A percentile compares a stretch with the other conserved stretches of the same genome.
phyloP scores from a whole-genome alignment of 1,140 invertebrate genomes.

The Cydia splendana region DNA sequence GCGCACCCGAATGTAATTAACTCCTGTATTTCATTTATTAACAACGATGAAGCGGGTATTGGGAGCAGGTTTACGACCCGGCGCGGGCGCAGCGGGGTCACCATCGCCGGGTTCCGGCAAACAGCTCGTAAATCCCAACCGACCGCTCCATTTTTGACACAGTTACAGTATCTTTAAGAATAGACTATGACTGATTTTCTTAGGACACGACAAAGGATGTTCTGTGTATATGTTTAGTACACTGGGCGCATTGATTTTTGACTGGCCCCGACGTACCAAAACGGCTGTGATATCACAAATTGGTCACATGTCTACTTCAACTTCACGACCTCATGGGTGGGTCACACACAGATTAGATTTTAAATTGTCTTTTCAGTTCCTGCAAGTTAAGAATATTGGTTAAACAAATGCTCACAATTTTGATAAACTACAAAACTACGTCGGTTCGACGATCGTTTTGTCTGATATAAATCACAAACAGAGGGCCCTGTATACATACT shows the following conservation, averaged over 20 bases:
- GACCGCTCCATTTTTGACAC: constrained; percentile 63
- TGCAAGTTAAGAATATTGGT: too few relatives aligned
- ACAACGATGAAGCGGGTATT: constrained; percentile 42
- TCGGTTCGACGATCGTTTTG: too few relatives aligned
- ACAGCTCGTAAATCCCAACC: constrained; percentile 66
- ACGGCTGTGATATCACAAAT: too few relatives aligned
- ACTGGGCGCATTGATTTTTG: constrained; percentile 19
- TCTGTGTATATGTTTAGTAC: constrained; percentile 1
- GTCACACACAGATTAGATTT: too few relatives aligned
- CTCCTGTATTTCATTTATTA: constrained; percentile 17
- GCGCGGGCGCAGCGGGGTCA: constrained; percentile 65
- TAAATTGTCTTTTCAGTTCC: too few relatives aligned
- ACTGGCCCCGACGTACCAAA: too few relatives aligned
- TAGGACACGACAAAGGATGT: constrained; percentile 20
- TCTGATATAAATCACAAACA: too few relatives aligned
- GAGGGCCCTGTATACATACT: too few relatives aligned
- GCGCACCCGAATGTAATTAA: constrained; percentile 9
- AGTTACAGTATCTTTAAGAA: constrained; percentile 47
- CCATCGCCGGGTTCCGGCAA: constrained; percentile 61
- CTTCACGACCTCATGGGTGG: too few relatives aligned
- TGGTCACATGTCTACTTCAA: not conserved
- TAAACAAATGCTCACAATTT: too few relatives aligned
- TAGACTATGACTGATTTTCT: constrained; percentile 41
- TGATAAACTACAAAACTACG: too few relatives aligned
- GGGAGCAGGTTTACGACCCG: constrained; percentile 67